Conservation (phyloP, 1,140 invertebrate species). For the Drosophila carrolli region DNA sequence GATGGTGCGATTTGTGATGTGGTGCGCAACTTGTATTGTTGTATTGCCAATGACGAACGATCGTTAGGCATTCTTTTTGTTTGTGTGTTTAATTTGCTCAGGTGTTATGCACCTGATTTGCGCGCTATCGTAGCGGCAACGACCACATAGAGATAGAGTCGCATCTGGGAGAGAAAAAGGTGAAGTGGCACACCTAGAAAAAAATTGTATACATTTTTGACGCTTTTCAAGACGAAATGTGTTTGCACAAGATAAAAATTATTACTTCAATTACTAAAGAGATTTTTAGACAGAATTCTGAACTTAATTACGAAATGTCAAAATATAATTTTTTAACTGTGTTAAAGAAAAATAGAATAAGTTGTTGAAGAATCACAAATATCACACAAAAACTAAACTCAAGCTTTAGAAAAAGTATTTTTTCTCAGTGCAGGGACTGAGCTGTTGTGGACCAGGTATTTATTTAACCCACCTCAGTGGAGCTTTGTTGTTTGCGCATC, state of each 20-base stretch:
- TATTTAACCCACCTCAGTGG: slow-evolving; percentile 52
- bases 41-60: slow-evolving; percentile 69
- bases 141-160: slow-evolving; percentile 47
- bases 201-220: background rate
- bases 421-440: slow-evolving; percentile 12
- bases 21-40: slow-evolving; percentile 28
- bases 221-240: too few relatives aligned
- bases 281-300: too few relatives aligned
- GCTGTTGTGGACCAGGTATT: slow-evolving; percentile 43
- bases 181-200: slow-evolving; percentile 6
- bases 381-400: background rate
- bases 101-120: slow-evolving; percentile 80
- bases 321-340: too few relatives aligned
- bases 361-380: background rate
- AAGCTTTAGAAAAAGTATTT: background rate
- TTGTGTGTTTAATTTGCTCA: slow-evolving; percentile 71
- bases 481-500: slow-evolving; percentile 45
- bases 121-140: slow-evolving; percentile 69
- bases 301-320: too few relatives aligned
- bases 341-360: too few relatives aligned
- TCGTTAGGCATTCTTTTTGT: slow-evolving; percentile 60
- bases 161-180: slow-evolving; percentile 33
- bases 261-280: too few relatives aligned
- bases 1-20: slow-evolving; percentile 34
- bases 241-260: too few relatives aligned